Evolutionary conservation across 1,140 invertebrate genomes (phyloP), one percentile per base, ranked within the genome.

Genomic region (Tetranychus urticae): DNA sequence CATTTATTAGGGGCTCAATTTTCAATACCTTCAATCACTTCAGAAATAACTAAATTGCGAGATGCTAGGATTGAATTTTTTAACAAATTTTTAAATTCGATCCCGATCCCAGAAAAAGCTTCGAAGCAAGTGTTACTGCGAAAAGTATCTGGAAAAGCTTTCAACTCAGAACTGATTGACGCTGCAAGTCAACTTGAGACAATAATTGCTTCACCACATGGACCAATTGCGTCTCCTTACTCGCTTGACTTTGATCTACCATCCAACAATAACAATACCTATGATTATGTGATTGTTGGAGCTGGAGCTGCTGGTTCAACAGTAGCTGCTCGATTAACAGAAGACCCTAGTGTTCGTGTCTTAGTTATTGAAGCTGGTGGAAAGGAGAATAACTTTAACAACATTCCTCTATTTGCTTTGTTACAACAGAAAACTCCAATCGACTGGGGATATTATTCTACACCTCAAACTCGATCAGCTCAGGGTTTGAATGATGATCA

Each of bases 241-340:
- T 23, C 23, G 0, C 23, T 23, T 23, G 23, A 23, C 23, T 23
- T 23, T 23, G 46, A 47, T 8, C 13, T 3, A n/a, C 12, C 23
- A 2, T 3, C 2, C 2, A 8, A 47, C 23, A 47, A 47, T 2
- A 47, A 47, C 23, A n/a, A 47, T 47, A 65, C 65, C 37, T 68
- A 68, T 66, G 67, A 68, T 62, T 68, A 68, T 52, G 65, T 68
- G 34, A 60, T 67, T 33, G 83, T 86, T 66, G 84, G 84, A 45
- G 80, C 76, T 61, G 84, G 84, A 10, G 82, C 80, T 50, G 82
- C 83, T 37, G 84, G 84, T 1, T 77, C 79, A n/a, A 71, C 81
- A 13, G 70, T 86, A 56, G 81, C 82, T 34, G 72, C 77, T 59
- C 74, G 77, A 70, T 68, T 87, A 62, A 72, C 79, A 7, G 75